Percentiles rank a stretch among this genome's conserved stretches.
Evolutionary conservation across 2,888 invertebrate species (phyloP).

Genomic region (Octonoba sinensis): DNA sequence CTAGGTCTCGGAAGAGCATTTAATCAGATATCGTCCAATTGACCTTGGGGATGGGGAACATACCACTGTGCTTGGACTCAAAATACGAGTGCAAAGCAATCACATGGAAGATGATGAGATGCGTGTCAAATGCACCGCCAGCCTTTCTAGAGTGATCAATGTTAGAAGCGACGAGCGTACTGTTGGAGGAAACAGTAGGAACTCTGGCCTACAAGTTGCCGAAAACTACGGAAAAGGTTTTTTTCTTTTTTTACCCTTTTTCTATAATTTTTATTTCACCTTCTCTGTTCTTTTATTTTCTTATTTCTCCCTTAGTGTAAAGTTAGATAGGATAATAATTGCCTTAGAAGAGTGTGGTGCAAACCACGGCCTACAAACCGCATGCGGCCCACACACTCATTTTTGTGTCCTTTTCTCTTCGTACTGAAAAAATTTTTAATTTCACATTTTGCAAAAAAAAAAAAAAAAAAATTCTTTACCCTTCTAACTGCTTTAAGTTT

Average conservation of each 20-base stretch:
- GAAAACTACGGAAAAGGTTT: constrained; percentile 58
- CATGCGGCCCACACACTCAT: too few relatives aligned
- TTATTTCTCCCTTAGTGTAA: background rate
- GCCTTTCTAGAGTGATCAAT: constrained; percentile 51
- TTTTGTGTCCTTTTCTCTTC: too few relatives aligned
- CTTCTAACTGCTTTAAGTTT: too few relatives aligned
- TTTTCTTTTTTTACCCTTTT: background rate
- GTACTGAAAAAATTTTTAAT: too few relatives aligned
- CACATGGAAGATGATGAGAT: constrained; percentile 47
- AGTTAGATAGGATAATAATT: too few relatives aligned
- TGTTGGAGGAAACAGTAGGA: constrained; percentile 53
- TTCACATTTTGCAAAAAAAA: too few relatives aligned
- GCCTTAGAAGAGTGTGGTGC: too few relatives aligned
- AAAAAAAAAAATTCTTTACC: too few relatives aligned
- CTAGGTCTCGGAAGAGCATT: constrained; percentile 8
- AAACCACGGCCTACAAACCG: too few relatives aligned
- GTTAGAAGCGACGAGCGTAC: constrained; percentile 57
- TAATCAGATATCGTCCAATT: constrained; percentile 17
- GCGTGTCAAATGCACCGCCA: constrained; percentile 60
- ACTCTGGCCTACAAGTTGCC: constrained; percentile 55
- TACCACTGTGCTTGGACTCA: constrained; percentile 31
- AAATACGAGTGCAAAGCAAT: constrained; percentile 23
- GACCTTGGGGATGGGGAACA: constrained; percentile 27
- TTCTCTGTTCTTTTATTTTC: background rate
- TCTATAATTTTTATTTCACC: background rate